phyloP scores from a whole-genome alignment of 30 jellyfish, hydroid and myxozoan species.

The Sanderia malayensis region DNA sequence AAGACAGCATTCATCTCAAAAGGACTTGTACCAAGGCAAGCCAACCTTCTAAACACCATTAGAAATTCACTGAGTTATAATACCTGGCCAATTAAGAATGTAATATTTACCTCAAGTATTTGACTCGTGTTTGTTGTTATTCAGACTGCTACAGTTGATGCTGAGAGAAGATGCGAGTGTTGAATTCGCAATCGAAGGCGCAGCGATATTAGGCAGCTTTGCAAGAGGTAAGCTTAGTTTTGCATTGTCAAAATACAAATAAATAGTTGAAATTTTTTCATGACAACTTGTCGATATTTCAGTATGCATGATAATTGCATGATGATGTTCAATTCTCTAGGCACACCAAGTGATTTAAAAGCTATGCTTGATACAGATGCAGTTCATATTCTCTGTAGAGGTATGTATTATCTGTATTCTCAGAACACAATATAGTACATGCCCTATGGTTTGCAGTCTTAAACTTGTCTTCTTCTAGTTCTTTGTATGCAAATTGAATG shows the following conservation, averaged over 20 bases:
- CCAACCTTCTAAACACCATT: too few relatives aligned
- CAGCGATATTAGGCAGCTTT: conserved; percentile 76
- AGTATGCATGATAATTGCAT: not conserved
- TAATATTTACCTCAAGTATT: too few relatives aligned
- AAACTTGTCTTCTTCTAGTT: too few relatives aligned
- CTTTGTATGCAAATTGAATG: too few relatives aligned
- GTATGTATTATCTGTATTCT: conserved; percentile 25
- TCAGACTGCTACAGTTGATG: conserved; percentile 68
- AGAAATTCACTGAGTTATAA: too few relatives aligned
- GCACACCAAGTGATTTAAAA: conserved; percentile 53
- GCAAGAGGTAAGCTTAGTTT: conserved; percentile 61
- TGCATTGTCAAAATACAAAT: not conserved
- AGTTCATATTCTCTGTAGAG: conserved; percentile 76
- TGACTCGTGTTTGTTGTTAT: too few relatives aligned
- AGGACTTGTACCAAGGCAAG: conserved; percentile 67
- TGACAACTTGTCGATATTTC: too few relatives aligned
- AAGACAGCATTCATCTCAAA: conserved; percentile 62
- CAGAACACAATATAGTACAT: not conserved
- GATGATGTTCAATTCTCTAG: not conserved
- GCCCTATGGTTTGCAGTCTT: too few relatives aligned
- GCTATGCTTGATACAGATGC: conserved; percentile 55
- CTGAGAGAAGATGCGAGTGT: conserved; percentile 59
- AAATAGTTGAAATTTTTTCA: not conserved
- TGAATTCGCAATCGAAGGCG: conserved; percentile 86
- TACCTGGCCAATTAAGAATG: too few relatives aligned